Evolutionary conservation across 2,113 vertebrate genomes (phyloP), one percentile per base, ranked within the genome.

Genomic region (Austrofundulus limnaeus): DNA sequence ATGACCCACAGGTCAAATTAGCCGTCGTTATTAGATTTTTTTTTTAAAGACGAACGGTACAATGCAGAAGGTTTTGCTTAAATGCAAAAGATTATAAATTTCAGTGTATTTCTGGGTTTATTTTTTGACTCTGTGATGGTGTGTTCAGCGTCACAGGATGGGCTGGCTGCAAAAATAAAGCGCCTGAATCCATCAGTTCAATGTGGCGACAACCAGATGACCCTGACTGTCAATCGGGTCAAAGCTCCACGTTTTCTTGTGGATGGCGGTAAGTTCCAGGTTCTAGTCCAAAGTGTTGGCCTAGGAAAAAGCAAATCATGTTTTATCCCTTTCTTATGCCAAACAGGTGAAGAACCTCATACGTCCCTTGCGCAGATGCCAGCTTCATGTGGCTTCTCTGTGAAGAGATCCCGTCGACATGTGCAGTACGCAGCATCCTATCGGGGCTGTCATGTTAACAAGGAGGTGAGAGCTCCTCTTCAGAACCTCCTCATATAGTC

Each of bases 321-420:
- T 43, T 41, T 12, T 59, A 39, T 12, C 11, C 16, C 39, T 12
- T 25, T 28, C 13, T 39, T 5, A 48, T 68, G 4, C 52, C 25
- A 23, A 39, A 45, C 68, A 87, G 84, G 63, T 58, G 63, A 72
- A 2, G 58, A 23, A 6, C 42, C 50, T 3, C 67, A 50, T 34
- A 63, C 74, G 11, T 78, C 82, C 46, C 15, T 90, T 28, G 70
- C 82, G 46, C 55, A 57, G 20, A 80, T 88, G 59, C 66, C 81
- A 6, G 31, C 72, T 2, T 25, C 50, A 19, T 88, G 87, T 74
- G 85, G 82, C 23, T 84, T 68, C 20, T 84, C 80, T 31, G 37
- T 83, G 43, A 78, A 46, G 51, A 56, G 80, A 41, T 72, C 45
- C 2, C 64, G 62, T 3, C 77, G 85, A 55, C 65, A 84, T 83